Evolutionary conservation across 2,113 vertebrate species (phyloP).

Genomic region (Oryzias celebensis): DNA sequence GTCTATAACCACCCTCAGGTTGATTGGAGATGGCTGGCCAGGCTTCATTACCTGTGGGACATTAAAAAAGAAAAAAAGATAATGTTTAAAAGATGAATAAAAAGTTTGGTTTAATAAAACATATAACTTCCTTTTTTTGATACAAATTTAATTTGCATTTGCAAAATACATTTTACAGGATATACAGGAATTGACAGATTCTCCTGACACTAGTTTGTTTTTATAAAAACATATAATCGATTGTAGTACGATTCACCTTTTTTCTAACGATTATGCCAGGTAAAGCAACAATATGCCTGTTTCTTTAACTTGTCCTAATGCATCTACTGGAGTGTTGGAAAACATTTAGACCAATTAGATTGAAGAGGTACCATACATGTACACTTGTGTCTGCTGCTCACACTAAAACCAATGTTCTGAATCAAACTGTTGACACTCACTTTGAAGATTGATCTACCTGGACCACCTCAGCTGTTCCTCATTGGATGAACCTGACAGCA

Average conservation of each 20-base stretch:
- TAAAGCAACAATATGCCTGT: background rate
- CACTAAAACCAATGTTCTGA: background rate
- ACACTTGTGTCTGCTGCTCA: background rate
- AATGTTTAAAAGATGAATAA: too few species aligned
- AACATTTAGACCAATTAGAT: too few species aligned
- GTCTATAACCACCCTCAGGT: too few species aligned
- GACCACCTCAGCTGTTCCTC: slow-evolving; percentile 54
- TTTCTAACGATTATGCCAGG: background rate
- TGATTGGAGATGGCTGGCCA: too few species aligned
- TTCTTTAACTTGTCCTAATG: too few species aligned
- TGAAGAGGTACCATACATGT: too few species aligned
- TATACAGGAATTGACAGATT: background rate
- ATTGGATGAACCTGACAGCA: slow-evolving; percentile 57
- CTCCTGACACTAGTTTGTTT: background rate
- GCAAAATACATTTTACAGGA: too few species aligned
- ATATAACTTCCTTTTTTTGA: too few species aligned
- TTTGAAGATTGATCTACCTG: background rate
- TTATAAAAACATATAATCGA: background rate
- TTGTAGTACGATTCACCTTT: background rate
- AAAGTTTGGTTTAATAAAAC: too few species aligned
- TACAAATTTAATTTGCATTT: background rate
- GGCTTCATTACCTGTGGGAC: too few species aligned
- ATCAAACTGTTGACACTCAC: background rate
- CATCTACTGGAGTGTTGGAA: too few species aligned
- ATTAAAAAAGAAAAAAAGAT: too few species aligned